Conservation (phyloP, 2,797 vertebrate genomes). For the Sebastes jordani region DNA sequence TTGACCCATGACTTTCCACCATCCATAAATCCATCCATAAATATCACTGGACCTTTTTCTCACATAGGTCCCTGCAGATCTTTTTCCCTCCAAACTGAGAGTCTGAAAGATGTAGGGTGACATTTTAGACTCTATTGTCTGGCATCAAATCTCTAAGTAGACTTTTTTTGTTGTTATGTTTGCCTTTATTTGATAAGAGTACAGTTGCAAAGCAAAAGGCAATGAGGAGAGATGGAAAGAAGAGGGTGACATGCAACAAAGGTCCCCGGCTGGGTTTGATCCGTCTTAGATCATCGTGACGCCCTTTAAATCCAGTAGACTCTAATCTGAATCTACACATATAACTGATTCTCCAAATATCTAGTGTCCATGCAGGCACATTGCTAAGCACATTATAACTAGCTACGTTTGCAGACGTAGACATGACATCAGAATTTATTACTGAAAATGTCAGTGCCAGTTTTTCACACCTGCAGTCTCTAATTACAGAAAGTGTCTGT, state of each 20-base stretch:
- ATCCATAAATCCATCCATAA: slow-evolving; percentile 44
- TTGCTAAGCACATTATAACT: neutral
- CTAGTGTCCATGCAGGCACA: neutral
- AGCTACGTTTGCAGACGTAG: neutral
- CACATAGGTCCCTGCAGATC: neutral
- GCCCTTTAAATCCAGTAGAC: neutral
- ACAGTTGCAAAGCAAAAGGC: neutral
- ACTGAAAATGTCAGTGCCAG: neutral
- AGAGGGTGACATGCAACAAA: neutral
- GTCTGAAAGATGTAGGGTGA: slow-evolving; percentile 2
- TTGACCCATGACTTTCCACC: slow-evolving; percentile 51
- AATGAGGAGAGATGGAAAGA: neutral
- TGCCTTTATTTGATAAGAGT: neutral
- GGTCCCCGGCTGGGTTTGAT: neutral
- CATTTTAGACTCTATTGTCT: neutral
- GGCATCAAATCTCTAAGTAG: neutral
- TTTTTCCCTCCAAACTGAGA: neutral
- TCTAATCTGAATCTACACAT: neutral
- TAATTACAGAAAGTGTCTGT: neutral
- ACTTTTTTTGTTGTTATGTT: neutral
- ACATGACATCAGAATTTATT: neutral
- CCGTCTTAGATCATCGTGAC: neutral
- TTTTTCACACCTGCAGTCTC: neutral
- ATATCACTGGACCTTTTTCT: slow-evolving; percentile 27
- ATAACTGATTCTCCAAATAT: neutral